Percentiles rank a stretch among this genome's conserved stretches.
Evolutionary conservation across 2,888 invertebrate species (phyloP).

Genomic region (Drosophila meridiana): DNA sequence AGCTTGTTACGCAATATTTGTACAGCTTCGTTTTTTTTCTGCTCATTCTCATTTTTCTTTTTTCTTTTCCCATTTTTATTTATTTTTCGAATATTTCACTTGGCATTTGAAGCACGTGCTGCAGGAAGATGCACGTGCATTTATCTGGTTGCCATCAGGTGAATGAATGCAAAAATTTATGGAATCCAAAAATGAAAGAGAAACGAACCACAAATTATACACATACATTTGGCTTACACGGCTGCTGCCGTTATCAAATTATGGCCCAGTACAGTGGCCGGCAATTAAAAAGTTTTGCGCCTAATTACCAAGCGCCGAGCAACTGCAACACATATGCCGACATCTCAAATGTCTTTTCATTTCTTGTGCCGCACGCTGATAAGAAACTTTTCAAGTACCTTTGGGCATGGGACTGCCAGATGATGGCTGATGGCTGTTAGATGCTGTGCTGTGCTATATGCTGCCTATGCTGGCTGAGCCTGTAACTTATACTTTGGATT

Average conservation of each 20-base stretch:
- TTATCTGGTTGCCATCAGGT: conserved; percentile 60
- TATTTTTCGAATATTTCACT: conserved; percentile 41
- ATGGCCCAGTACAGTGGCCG: conserved; percentile 39
- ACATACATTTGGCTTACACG: conserved; percentile 21
- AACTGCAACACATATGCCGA: conserved; percentile 59
- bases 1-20: conserved; percentile 53
- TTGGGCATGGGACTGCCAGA: background rate
- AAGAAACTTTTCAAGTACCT: conserved; percentile 75
- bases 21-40: conserved; percentile 7
- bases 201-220: background rate
- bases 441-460: conserved; percentile 1
- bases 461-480: conserved; percentile 18
- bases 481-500: conserved; percentile 73
- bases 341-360: conserved; percentile 52
- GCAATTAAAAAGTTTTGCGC: conserved; percentile 50
- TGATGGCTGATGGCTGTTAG: background rate
- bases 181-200: conserved; percentile 9
- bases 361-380: conserved; percentile 46
- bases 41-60: conserved; percentile 1
- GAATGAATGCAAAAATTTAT: conserved; percentile 70
- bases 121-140: conserved; percentile 47
- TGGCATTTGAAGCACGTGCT: conserved; percentile 61
- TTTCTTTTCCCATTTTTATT: conserved; percentile 12
- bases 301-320: conserved; percentile 44
- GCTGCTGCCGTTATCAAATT: conserved; percentile 45